These are phyloP conservation scores for Pyrrhura leucotis DNA, from an alignment of 2,797 vertebrate genomes.

Conservation along the genomic window DNA sequence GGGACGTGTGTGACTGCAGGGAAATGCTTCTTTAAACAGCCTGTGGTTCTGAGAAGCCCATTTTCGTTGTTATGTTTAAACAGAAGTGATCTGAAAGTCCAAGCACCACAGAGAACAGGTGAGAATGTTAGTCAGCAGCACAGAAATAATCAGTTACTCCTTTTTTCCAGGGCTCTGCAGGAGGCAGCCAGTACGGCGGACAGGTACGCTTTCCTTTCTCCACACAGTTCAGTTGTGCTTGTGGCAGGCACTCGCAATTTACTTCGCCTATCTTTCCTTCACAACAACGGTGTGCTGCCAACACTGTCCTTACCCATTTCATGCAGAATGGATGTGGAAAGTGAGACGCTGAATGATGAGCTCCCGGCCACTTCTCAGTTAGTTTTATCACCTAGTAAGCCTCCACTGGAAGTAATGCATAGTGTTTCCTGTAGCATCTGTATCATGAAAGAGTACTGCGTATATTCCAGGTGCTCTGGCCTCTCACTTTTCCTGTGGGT, in stretches of 20 bases:
- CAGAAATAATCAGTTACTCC: neutral
- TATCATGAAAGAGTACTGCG: neutral
- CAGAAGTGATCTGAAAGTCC: neutral
- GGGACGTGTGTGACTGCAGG: neutral
- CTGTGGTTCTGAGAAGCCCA: neutral
- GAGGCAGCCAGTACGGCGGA: conserved; percentile 37
- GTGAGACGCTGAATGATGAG: neutral
- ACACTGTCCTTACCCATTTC: neutral
- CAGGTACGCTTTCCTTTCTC: conserved; percentile 19
- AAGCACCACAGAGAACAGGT: neutral
- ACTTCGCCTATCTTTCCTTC: neutral
- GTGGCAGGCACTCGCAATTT: neutral
- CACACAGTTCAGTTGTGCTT: neutral
- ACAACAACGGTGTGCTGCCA: neutral
- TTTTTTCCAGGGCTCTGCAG: conserved; percentile 46
- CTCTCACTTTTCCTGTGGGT: neutral
- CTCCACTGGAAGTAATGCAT: neutral
- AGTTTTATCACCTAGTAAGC: neutral
- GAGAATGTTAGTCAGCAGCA: neutral
- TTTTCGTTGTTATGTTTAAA: neutral
- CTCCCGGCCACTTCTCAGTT: neutral
- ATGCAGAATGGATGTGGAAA: neutral
- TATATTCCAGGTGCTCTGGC: neutral
- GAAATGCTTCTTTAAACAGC: neutral
- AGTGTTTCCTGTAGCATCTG: neutral